These are phyloP conservation scores for Tetrao urogallus DNA, from an alignment of 2,113 vertebrate species.

Conservation along the genomic window DNA sequence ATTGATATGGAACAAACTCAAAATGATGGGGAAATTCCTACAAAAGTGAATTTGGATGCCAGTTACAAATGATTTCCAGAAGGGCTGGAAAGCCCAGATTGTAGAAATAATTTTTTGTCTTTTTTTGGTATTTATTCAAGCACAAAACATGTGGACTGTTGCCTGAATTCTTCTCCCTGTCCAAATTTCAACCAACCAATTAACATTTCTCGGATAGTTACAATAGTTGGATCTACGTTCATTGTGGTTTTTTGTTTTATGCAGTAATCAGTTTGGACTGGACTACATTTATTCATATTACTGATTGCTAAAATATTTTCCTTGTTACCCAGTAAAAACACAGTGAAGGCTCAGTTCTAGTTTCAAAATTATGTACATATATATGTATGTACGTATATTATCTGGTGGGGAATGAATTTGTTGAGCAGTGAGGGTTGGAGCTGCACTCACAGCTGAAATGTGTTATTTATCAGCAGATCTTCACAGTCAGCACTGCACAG, in stretches of 20 bases:
- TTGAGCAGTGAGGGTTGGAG: background rate
- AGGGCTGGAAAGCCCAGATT: slow-evolving; percentile 21
- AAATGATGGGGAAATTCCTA: slow-evolving; percentile 59
- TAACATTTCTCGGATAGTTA: slow-evolving; percentile 60
- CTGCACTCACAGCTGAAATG: slow-evolving; percentile 11
- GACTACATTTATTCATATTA: slow-evolving; percentile 10
- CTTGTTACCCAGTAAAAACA: slow-evolving; percentile 13
- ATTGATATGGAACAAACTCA: slow-evolving; percentile 6
- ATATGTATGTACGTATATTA: background rate
- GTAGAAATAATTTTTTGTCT: slow-evolving; percentile 2
- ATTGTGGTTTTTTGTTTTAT: background rate
- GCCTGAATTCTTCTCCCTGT: slow-evolving; percentile 13
- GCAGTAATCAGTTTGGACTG: background rate
- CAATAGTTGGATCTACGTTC: slow-evolving; percentile 7
- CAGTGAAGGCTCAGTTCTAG: background rate
- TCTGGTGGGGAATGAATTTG: slow-evolving; percentile 22
- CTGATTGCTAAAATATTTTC: slow-evolving; percentile 22
- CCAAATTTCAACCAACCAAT: slow-evolving; percentile 49
- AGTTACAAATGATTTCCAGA: slow-evolving; percentile 67
- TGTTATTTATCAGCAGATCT: slow-evolving; percentile 63
- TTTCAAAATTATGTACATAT: background rate
- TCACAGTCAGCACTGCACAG: slow-evolving; percentile 26
- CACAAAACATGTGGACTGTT: slow-evolving; percentile 35
- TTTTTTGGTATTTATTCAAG: slow-evolving; percentile 59
- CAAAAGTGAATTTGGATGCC: slow-evolving; percentile 30